These are phyloP conservation scores for Carettochelys insculpta DNA, from an alignment of 2,113 vertebrate genomes.

Conservation along the genomic window DNA sequence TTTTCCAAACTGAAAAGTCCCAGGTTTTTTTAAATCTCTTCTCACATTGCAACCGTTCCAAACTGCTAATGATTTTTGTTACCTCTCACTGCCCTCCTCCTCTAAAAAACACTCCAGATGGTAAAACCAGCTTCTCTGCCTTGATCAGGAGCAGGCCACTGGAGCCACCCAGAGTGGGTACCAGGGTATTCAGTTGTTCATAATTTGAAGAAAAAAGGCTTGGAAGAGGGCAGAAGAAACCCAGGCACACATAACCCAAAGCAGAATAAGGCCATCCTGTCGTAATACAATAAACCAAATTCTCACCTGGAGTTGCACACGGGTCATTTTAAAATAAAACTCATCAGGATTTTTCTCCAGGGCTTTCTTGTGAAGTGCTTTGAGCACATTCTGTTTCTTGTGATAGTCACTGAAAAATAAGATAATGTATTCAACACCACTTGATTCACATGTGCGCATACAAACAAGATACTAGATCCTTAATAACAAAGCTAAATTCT, in stretches of 20 bases:
- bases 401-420: constrained; percentile 84
- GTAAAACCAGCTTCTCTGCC: background rate
- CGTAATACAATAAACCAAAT: background rate
- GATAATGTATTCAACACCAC: background rate
- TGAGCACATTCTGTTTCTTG: constrained; percentile 89
- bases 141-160: background rate
- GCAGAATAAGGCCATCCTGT: background rate
- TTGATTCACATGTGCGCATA: accelerated
- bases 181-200: background rate
- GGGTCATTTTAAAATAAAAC: constrained; percentile 96
- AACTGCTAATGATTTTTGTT: no score
- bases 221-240: background rate
- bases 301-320: constrained; percentile 83
- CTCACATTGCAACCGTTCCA: no score
- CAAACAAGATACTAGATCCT: accelerated
- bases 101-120: background rate
- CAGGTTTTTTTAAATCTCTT: no score
- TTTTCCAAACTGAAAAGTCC: no score
- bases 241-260: accelerated
- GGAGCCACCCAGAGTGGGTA: background rate
- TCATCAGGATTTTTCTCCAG: constrained; percentile 97
- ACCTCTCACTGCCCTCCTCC: background rate
- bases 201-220: background rate
- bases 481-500: background rate
- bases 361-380: constrained; percentile 90